These are phyloP conservation scores for Physeter macrocephalus DNA, from an alignment of 2,113 vertebrate genomes.

Conservation along the genomic window DNA sequence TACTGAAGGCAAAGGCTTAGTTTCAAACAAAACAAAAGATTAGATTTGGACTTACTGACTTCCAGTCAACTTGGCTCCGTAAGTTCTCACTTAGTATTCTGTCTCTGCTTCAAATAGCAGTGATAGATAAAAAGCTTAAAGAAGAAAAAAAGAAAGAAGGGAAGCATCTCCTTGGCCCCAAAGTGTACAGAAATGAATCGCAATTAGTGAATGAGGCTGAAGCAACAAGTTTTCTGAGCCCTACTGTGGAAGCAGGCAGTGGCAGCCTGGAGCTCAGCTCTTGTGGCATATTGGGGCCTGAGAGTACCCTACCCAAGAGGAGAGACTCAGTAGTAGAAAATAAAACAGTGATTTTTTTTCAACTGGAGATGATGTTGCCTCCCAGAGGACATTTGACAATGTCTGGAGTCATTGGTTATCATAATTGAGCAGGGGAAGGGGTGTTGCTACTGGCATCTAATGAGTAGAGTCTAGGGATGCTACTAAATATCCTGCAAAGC, in stretches of 20 bases:
- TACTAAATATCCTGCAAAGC: neutral
- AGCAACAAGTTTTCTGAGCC: neutral
- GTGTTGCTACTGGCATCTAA: neutral
- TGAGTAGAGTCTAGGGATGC: neutral
- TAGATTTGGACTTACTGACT: slow-evolving; percentile 1
- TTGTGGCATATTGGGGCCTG: neutral
- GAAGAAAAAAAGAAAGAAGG: neutral
- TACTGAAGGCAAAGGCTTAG: neutral
- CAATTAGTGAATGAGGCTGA: neutral
- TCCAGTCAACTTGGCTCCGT: neutral
- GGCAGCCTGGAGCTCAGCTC: neutral
- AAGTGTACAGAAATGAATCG: neutral
- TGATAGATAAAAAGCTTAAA: neutral
- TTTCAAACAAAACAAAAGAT: slow-evolving; percentile 47
- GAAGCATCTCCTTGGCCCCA: neutral
- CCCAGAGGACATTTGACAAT: neutral
- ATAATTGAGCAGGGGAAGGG: neutral
- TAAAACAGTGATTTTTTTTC: neutral
- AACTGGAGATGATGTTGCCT: neutral
- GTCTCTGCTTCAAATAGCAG: neutral
- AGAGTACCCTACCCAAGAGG: neutral
- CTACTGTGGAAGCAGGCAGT: neutral
- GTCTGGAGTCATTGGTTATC: neutral
- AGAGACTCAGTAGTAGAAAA: neutral
- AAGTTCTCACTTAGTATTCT: neutral